phyloP scores from a whole-genome alignment of 2,113 vertebrate species.

The Archocentrus centrarchus region DNA sequence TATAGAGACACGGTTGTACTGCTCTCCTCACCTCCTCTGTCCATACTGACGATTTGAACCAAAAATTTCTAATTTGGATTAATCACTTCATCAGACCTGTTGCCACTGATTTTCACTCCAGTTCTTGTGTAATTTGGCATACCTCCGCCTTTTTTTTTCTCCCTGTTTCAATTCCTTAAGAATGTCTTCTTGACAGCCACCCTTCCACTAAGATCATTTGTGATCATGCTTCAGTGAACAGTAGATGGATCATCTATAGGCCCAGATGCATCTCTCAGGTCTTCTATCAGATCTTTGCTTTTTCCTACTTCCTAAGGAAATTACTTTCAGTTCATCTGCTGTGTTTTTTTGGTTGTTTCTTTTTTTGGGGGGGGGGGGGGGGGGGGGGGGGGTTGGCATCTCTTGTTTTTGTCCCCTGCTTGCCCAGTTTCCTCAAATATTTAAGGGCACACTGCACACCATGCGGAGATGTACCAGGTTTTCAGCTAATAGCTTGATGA shows the following conservation, averaged over 20 bases:
- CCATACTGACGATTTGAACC: background rate
- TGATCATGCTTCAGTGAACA: background rate
- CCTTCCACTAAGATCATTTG: background rate
- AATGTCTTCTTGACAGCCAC: background rate
- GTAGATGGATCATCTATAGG: background rate
- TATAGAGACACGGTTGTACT: background rate
- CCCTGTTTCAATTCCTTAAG: background rate
- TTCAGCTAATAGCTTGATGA: background rate
- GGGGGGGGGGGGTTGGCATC: accelerated
- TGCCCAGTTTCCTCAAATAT: background rate
- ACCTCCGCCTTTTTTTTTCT: background rate
- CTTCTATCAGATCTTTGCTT: background rate
- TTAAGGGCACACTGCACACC: accelerated
- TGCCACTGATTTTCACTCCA: background rate
- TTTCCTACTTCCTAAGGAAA: background rate
- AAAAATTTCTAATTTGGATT: background rate
- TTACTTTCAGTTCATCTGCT: background rate
- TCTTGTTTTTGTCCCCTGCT: background rate
- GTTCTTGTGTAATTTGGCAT: accelerated
- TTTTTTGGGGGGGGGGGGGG: no score
- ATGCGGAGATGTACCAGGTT: background rate
- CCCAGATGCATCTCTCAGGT: background rate
- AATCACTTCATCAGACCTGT: background rate
- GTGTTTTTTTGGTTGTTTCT: background rate
- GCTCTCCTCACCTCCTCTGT: background rate